A percentile compares a stretch with the other conserved stretches of the same genome.
Evolutionary conservation across 30 jellyfish, hydroid and myxozoan genomes (phyloP).

Genomic region (Catostylus mosaicus): DNA sequence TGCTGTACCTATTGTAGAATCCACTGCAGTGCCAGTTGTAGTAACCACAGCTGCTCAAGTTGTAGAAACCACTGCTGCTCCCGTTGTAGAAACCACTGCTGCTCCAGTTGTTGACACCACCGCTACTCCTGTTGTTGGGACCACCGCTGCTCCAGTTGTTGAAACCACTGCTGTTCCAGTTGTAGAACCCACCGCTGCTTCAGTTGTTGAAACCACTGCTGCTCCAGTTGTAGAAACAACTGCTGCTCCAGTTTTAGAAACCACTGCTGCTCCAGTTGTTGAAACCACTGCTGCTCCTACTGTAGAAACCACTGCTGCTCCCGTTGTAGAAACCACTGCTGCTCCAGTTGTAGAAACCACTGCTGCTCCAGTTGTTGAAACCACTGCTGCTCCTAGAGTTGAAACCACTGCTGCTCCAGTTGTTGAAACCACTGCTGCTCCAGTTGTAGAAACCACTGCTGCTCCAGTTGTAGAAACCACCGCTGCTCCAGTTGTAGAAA

Average conservation of each 20-base stretch:
- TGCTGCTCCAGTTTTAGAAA: slow-evolving; percentile 32
- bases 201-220: slow-evolving; percentile 27
- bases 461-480: slow-evolving; percentile 23
- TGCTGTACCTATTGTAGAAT: slow-evolving; percentile 32
- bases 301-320: slow-evolving; percentile 27
- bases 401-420: slow-evolving; percentile 33
- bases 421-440: slow-evolving; percentile 5
- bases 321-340: neutral
- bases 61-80: neutral
- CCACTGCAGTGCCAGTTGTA: slow-evolving; percentile 23
- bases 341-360: slow-evolving; percentile 6
- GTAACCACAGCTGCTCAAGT: slow-evolving; percentile 59
- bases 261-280: slow-evolving; percentile 28
- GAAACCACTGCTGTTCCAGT: slow-evolving; percentile 21
- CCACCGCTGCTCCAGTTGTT: slow-evolving; percentile 14
- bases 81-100: slow-evolving; percentile 28
- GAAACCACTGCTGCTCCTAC: slow-evolving; percentile 6
- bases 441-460: neutral
- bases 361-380: slow-evolving; percentile 7
- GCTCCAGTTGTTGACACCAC: slow-evolving; percentile 46
- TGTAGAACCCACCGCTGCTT: neutral
- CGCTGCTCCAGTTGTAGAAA: slow-evolving; percentile 29
- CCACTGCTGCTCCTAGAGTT: slow-evolving; percentile 39
- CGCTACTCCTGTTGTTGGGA: neutral
- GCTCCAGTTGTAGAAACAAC: slow-evolving; percentile 37